A percentile compares a stretch with the other conserved stretches of the same genome.
Conservation (phyloP, 2,797 vertebrate genomes). For the Crocidura indochinensis region DNA sequence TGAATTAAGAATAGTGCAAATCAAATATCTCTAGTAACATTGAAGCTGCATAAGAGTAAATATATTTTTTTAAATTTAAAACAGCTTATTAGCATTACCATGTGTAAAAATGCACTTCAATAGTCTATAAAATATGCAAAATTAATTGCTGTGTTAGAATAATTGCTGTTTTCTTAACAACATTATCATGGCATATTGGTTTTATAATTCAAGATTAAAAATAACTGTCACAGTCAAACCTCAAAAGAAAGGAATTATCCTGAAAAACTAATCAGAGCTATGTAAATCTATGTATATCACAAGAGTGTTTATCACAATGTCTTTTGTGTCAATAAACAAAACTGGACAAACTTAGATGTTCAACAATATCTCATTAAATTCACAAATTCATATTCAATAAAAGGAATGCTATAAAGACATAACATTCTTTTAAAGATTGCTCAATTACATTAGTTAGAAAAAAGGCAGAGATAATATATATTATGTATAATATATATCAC, state of each 20-base stretch:
- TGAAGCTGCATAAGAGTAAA: not conserved
- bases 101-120: not conserved
- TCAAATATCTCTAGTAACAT: not conserved
- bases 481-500: not conserved
- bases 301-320: constrained; percentile 26
- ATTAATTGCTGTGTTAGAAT: constrained; percentile 52
- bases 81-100: constrained; percentile 5
- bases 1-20: not conserved
- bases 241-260: constrained; percentile 46
- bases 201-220: constrained; percentile 68
- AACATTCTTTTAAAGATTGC: constrained; percentile 33
- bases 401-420: not conserved
- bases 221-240: constrained; percentile 18
- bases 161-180: constrained; percentile 28
- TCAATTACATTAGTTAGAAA: constrained; percentile 35
- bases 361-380: constrained; percentile 49
- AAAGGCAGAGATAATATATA: constrained; percentile 7
- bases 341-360: constrained; percentile 25
- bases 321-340: constrained; percentile 63
- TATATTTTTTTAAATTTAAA: not conserved
- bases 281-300: constrained; percentile 64
- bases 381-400: constrained; percentile 54
- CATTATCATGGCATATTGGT: constrained; percentile 59
- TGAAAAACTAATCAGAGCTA: constrained; percentile 39
- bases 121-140: constrained; percentile 26